These are phyloP conservation scores for Vollenhovia emeryi DNA, from an alignment of 1,140 invertebrate genomes.

Conservation along the genomic window DNA sequence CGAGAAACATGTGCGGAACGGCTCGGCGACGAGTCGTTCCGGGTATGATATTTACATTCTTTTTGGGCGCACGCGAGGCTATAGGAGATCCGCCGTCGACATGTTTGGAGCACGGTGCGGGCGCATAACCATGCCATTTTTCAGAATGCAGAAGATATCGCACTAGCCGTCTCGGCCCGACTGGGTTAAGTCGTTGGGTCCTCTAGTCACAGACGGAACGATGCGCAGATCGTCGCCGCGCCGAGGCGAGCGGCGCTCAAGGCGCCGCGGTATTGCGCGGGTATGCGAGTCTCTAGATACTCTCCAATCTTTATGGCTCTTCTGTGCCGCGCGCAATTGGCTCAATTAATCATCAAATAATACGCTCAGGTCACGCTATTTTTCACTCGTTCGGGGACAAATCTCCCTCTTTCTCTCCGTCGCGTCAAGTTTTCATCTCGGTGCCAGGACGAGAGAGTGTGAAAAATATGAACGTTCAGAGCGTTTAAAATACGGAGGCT, in stretches of 20 bases:
- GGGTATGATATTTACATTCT: constrained; percentile 73
- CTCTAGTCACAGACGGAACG: not conserved
- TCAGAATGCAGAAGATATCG: not conserved
- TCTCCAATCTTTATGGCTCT: not conserved
- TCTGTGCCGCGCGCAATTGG: too few species aligned
- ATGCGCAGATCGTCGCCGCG: not conserved
- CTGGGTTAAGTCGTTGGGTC: constrained; percentile 9
- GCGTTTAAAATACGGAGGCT: too few species aligned
- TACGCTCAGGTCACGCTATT: too few species aligned
- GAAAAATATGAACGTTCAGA: too few species aligned
- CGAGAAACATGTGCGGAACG: not conserved
- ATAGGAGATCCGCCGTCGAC: constrained; percentile 84
- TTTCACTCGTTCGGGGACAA: not conserved
- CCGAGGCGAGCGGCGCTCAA: not conserved
- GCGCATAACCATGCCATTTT: constrained; percentile 88
- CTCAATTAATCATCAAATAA: too few species aligned
- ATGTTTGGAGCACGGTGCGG: constrained; percentile 84
- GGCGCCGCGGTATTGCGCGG: not conserved
- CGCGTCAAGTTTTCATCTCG: not conserved
- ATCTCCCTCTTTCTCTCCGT: not conserved
- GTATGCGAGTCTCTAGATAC: not conserved
- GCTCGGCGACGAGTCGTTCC: not conserved
- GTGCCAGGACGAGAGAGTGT: not conserved
- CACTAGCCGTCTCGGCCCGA: not conserved
- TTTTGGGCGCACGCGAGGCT: constrained; percentile 79